Evolutionary conservation across 92 coral and sea anemone genomes (phyloP).

Genomic region (Parazoanthus darwini): DNA sequence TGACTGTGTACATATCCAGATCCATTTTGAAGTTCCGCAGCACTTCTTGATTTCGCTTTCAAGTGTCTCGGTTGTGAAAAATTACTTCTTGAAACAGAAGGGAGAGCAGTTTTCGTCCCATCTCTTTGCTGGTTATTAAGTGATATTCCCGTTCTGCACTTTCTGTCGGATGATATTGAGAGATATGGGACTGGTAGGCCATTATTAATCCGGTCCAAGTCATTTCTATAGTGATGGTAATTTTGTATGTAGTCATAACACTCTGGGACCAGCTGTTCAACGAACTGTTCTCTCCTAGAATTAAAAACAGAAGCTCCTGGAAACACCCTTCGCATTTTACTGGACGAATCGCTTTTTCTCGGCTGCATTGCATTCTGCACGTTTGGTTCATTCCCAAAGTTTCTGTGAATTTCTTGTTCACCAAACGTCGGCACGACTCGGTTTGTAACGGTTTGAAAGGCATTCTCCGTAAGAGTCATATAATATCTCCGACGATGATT

Average conservation of each 20-base stretch:
- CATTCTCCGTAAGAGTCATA: conserved; percentile 50
- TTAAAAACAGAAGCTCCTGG: conserved; percentile 20
- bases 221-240: conserved; percentile 76
- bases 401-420: conserved; percentile 58
- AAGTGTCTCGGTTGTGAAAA: conserved; percentile 11
- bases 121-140: background rate
- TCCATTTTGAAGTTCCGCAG: background rate
- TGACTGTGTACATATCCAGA: background rate
- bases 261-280: conserved; percentile 58
- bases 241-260: conserved; percentile 71
- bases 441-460: conserved; percentile 59
- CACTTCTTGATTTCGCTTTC: conserved; percentile 5
- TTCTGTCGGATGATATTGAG: conserved; percentile 17
- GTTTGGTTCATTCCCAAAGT: background rate
- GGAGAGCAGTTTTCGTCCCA: background rate
- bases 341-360: background rate
- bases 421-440: conserved; percentile 72
- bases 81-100: background rate
- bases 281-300: conserved; percentile 33
- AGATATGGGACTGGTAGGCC: conserved; percentile 66
- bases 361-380: background rate
- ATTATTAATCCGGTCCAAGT: conserved; percentile 58
- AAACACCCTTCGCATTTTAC: conserved; percentile 1
- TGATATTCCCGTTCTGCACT: background rate
- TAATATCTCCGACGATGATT: conserved; percentile 59